Base-by-base conservation (phyloP, 2,888 invertebrate species). In the Ptychoptera contaminata region DNA sequence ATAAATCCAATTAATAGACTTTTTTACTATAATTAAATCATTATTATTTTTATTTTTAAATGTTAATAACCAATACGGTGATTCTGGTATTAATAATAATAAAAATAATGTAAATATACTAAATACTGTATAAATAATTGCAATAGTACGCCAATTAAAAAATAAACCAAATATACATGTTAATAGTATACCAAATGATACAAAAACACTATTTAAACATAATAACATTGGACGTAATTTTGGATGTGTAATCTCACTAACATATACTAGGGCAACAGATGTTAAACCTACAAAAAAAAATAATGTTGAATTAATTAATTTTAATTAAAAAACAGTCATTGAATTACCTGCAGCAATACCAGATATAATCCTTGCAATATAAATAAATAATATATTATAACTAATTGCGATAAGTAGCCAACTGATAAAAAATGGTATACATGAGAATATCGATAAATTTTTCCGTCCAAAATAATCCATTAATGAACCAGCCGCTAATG, bases 381-480 rank as follows among this genome's bases (percentile, higher is more conserved):
- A 74, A 47, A 75, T 64, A 37, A 59, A 57, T 53, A 58, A 59
- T 8, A 71, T 55, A 37, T 65, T 62, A 12, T 54, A 57, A 2
- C 72, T 65, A n/a, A 57, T 52, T 14, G 62, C 62, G 31, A 70
- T 59, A 8, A 72, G 48, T 15, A 69, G 50, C 73, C 73, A 76
- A 11, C 70, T 62, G 34, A 67, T 47, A 16, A 65, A 55, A 46
- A 68, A 64, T 1, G 73, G 72, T 16, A 72, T 12, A 37, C 50
- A 49, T 14, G 69, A 59, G 1, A 65, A 30, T 8, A 71, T 52
- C 47, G 67, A 66, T 14, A 70, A 55, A 40, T 54, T 58, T 55
- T 67, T 72, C 11, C 76, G 59, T 1, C 76, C 76, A 52, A 65
- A 69, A 51, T 54, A 59, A 54, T 75, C 76, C 72, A 74, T 73